A percentile compares a stretch with the other conserved stretches of the same genome.
phyloP scores from a whole-genome alignment of 2,113 vertebrate species.

The Otolemur garnettii region DNA sequence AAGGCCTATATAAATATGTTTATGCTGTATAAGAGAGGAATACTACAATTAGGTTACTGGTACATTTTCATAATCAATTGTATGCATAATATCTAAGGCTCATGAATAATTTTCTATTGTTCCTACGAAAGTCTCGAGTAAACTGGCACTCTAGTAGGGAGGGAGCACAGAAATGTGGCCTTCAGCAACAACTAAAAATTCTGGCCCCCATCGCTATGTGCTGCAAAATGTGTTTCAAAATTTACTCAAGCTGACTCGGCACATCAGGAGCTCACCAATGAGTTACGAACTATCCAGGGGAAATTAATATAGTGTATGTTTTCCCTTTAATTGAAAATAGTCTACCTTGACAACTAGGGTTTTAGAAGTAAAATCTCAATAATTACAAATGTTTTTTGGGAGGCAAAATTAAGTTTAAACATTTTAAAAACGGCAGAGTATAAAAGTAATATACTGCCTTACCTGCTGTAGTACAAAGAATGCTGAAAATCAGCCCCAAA shows the following conservation, averaged over 20 bases:
- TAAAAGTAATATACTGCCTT: background rate
- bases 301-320: background rate
- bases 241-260: conserved; percentile 12
- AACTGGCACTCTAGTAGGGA: conserved; percentile 65
- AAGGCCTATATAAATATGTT: conserved; percentile 79
- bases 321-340: conserved; percentile 55
- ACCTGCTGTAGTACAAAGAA: background rate
- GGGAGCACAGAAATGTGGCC: background rate
- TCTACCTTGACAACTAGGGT: background rate
- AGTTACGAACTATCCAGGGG: background rate
- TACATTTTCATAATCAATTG: conserved; percentile 80
- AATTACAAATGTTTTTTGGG: background rate
- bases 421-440: background rate
- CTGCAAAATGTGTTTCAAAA: conserved; percentile 11
- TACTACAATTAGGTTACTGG: conserved; percentile 80
- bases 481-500: background rate
- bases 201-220: background rate
- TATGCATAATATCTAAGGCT: conserved; percentile 76
- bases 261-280: background rate
- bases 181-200: background rate
- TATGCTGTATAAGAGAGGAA: conserved; percentile 75
- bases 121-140: conserved; percentile 69
- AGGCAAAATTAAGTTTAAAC: background rate
- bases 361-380: conserved; percentile 41
- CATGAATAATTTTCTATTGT: conserved; percentile 82